Evolutionary conservation across 2,888 invertebrate genomes (phyloP), one percentile per base, ranked within the genome.

Genomic region (Anorthoa munda): DNA sequence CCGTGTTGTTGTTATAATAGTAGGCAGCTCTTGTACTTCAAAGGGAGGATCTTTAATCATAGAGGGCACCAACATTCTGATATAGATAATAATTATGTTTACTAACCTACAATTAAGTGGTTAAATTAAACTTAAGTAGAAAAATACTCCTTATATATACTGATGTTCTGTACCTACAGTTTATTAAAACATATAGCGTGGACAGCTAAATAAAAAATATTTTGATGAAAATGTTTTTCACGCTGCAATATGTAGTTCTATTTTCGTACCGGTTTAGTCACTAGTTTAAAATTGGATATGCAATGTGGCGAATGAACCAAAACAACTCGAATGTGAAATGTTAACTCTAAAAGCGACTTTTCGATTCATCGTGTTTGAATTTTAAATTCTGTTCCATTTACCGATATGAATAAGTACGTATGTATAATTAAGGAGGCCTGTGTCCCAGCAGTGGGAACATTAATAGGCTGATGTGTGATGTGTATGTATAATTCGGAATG

Each of bases 1-100:
- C 60, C 59, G 65, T 65, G 70, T 74, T 83, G 81, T 78, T 82
- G 61, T 69, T 72, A 45, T 71, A 64, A 72, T 75, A 68, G 63
- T 61, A 64, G 31, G 73, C 23, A 31, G 66, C 45, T 59, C 76
- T 75, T 68, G 51, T 56, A 63, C 55, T 72, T 78, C 72, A 78
- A 83, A 83, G 68, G 72, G 56, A 56, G 51, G n/a, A 64, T 53
- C 67, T 72, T 79, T 82, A 59, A 72, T 75, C 51, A 39, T 7
- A 66, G 45, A 65, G 13, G 46, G 56, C 18, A 53, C 50, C 55
- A 56, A 67, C 39, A 60, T 45, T 60, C 46, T 26, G 26, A 46
- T 23, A 59, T 18, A 51, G 21, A 39, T 73, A 55, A 72, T 61
- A 55, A 66, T 59, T n/a, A 56, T 17, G 39, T 26, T 26, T 26